phyloP scores from a whole-genome alignment of 1,140 invertebrate genomes.

The Macrostomum lignano region DNA sequence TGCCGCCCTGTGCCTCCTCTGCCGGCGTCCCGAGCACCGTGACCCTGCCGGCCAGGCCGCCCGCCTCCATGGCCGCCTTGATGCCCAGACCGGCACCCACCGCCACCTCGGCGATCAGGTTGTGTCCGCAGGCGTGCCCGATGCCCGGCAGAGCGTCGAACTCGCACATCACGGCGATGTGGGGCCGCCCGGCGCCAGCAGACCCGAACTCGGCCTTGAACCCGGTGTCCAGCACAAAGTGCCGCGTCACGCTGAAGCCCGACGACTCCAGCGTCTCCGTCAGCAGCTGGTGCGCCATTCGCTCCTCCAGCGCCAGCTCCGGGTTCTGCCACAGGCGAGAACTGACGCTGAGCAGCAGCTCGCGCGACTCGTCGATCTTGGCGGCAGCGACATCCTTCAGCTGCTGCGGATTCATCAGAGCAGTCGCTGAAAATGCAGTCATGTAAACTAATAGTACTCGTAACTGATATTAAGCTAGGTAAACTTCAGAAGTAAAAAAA shows the following conservation, averaged over 20 bases:
- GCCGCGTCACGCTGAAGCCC: constrained; percentile 15
- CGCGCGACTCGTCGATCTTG: too few species aligned
- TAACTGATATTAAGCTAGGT: too few species aligned
- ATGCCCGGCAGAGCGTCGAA: constrained; percentile 28
- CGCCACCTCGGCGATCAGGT: constrained; percentile 27
- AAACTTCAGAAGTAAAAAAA: too few species aligned
- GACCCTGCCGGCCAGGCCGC: constrained; percentile 9
- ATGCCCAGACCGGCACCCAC: constrained; percentile 19
- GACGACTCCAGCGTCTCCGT: constrained; percentile 13
- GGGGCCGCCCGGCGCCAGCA: constrained; percentile 8
- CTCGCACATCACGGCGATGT: constrained; percentile 22
- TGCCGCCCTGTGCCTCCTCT: constrained; percentile 26
- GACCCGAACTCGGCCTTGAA: constrained; percentile 15
- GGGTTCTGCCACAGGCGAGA: constrained; percentile 24
- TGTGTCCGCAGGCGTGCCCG: constrained; percentile 29
- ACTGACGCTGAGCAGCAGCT: too few species aligned
- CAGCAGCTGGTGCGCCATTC: constrained; percentile 16
- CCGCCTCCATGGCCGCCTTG: constrained; percentile 14
- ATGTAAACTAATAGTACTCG: too few species aligned
- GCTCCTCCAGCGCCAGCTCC: constrained; percentile 18
- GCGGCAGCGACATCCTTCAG: too few species aligned
- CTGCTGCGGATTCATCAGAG: too few species aligned
- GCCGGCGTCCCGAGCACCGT: constrained; percentile 24
- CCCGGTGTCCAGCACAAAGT: constrained; percentile 17
- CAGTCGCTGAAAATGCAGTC: too few species aligned